phyloP scores from a whole-genome alignment of 1,140 invertebrate genomes.

The Leguminivora glycinivorella region DNA sequence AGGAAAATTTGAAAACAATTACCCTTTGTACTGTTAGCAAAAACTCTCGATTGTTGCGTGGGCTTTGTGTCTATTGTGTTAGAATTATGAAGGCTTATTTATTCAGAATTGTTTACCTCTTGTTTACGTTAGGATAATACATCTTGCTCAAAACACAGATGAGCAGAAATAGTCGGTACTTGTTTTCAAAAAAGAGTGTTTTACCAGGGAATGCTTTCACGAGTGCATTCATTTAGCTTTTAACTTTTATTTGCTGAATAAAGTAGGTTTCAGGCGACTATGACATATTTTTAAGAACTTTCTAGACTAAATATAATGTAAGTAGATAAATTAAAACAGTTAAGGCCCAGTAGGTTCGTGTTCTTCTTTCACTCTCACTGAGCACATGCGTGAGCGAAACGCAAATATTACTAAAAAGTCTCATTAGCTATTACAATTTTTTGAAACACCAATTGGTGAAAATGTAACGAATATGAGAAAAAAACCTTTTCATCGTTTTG shows the following conservation, averaged over 20 bases:
- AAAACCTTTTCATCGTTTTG: no score
- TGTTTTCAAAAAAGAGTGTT: neutral
- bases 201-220: neutral
- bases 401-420: no score
- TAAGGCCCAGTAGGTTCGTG: no score
- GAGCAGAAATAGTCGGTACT: neutral
- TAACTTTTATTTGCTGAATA: neutral
- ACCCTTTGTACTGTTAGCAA: conserved; percentile 1
- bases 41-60: neutral
- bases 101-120: neutral
- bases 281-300: neutral
- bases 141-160: neutral
- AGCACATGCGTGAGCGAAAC: no score
- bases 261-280: neutral
- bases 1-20: conserved; percentile 10
- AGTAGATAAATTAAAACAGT: no score
- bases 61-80: conserved; percentile 7
- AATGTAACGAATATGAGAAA: no score
- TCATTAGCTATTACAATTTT: no score
- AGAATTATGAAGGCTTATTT: conserved; percentile 17
- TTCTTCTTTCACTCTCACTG: no score
- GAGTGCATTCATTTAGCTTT: neutral
- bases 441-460: no score
- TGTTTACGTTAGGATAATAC: neutral
- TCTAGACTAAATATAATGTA: neutral